Evolutionary conservation across 2,113 vertebrate species (phyloP), one percentile per base, ranked within the genome.

Genomic region (Urocolius indicus): DNA sequence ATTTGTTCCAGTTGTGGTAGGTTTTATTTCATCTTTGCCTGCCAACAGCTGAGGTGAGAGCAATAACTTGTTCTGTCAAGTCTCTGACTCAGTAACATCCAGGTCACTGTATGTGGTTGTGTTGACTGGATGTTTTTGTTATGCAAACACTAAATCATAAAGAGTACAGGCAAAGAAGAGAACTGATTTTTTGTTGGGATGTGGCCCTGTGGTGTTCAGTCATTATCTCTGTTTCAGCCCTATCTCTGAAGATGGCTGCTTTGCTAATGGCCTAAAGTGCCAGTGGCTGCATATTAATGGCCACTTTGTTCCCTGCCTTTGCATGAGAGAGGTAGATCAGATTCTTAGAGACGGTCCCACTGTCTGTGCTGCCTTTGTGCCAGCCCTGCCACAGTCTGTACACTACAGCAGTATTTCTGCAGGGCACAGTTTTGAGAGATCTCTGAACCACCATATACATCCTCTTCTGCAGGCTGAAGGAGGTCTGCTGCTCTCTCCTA

Each of bases 281-380:
- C 5, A 1, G 48, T 32, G 43, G 22, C 46, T 87, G 38, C 19
- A 5, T 27, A 19, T 65, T 82, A 65, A 84, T 1, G 4, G 13
- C 38, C 6, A 3, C 22, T 45, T 87, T 54, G 10, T 54, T 67
- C 24, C 36, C n/a, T 84, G 61, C 24, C 45, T 87, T 91, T 67
- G 22, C 51, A 30, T 29, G 30, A 83, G 51, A 49, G 29, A 46
- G 26, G 51, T 24, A 49, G n/a, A 52, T 41, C n/a, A 15, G 57
- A 69, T 78, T 38, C 57, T 55, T 24, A 6, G 55, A 41, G 58
- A 29, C n/a, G 13, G 3, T 18, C 55, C 27, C 20, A 22, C 38
- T 63, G 1, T 29, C 48, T 18, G 34, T 46, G 17, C 62, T 0
- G 0, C 1, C 1, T 58, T 52, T 87, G 65, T 45, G 29, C 32